phyloP scores from a whole-genome alignment of 2,113 vertebrate genomes.

The Leptosomus discolor region DNA sequence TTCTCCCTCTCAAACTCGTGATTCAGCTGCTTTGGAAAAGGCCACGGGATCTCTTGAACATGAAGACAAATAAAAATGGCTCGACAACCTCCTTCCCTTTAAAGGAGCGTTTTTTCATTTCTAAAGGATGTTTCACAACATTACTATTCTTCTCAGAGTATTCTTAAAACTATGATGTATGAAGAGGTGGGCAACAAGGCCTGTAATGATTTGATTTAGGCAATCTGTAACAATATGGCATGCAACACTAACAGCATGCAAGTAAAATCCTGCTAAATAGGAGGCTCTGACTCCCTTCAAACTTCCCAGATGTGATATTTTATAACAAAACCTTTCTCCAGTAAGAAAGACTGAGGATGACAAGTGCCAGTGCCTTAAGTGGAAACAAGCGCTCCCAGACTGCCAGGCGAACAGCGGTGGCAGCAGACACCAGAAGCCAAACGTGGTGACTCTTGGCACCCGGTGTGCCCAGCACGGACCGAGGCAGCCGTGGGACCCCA shows the following conservation, averaged over 20 bases:
- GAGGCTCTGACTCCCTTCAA: neutral
- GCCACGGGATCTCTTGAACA: neutral
- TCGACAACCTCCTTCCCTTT: neutral
- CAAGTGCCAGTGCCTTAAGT: neutral
- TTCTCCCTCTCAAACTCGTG: neutral
- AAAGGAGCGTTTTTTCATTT: neutral
- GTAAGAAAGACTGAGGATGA: neutral
- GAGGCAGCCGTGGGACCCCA: neutral
- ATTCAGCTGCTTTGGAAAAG: neutral
- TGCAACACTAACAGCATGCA: fast-evolving
- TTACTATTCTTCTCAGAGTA: neutral
- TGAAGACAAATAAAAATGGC: neutral
- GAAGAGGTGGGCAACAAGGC: neutral
- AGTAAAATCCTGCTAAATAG: neutral
- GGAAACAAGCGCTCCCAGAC: neutral
- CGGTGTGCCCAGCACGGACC: neutral
- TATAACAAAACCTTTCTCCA: neutral
- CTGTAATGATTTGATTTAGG: neutral
- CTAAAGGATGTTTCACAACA: neutral
- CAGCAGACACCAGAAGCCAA: neutral
- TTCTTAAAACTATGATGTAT: too few species aligned
- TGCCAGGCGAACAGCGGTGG: neutral
- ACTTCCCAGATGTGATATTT: neutral
- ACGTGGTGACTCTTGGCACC: neutral
- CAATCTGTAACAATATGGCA: neutral